phyloP scores from a whole-genome alignment of 35 echinoderm and acorn worm genomes.

The Nesometra sesokonis region DNA sequence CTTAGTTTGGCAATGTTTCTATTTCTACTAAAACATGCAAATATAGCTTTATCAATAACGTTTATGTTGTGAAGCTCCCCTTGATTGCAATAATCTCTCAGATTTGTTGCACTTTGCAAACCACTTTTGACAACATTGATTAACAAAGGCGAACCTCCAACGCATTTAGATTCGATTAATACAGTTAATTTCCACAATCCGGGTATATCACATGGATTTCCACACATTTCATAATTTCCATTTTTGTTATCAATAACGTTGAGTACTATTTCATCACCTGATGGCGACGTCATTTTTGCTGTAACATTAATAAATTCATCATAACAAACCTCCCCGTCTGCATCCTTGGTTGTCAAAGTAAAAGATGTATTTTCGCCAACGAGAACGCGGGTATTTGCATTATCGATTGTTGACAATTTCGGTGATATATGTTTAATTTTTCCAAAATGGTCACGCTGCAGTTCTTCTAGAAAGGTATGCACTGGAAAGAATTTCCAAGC shows the following conservation, averaged over 20 bases:
- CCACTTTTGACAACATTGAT: neutral
- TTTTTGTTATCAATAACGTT: neutral
- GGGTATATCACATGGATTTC: neutral
- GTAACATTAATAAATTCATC: neutral
- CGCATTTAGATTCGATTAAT: neutral
- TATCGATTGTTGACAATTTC: neutral
- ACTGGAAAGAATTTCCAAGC: neutral
- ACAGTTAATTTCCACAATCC: neutral
- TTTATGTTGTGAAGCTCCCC: neutral
- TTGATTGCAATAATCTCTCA: neutral
- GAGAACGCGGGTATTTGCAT: neutral
- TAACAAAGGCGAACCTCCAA: neutral
- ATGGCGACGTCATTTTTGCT: neutral
- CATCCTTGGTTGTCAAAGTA: neutral
- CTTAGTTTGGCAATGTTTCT: neutral
- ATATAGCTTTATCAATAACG: neutral
- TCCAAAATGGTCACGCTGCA: neutral
- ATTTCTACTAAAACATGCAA: neutral
- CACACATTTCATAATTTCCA: neutral
- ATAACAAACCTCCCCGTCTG: neutral
- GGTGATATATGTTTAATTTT: neutral
- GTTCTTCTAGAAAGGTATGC: neutral
- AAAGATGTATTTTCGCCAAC: neutral
- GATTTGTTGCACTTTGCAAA: neutral
- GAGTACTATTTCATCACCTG: neutral